These are phyloP conservation scores for Cydia pomonella DNA, from an alignment of 1,140 invertebrate species.

Conservation along the genomic window DNA sequence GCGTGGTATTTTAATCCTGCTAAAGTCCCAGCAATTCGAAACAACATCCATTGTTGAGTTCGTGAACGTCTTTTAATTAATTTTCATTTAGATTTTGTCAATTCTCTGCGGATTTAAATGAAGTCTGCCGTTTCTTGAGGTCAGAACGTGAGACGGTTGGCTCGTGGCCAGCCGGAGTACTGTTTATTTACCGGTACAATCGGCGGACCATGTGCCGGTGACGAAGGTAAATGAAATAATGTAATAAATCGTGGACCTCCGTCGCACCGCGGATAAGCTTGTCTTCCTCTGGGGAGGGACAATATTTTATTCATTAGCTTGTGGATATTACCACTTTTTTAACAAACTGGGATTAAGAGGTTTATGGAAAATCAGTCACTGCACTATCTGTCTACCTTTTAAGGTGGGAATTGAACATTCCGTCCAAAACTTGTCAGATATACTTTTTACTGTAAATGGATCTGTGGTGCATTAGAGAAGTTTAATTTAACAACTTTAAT, in stretches of 20 bases:
- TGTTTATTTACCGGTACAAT: conserved; percentile 40
- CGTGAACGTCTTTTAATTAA: conserved; percentile 60
- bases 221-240: conserved; percentile 30
- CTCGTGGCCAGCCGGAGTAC: conserved; percentile 43
- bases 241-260: conserved; percentile 21
- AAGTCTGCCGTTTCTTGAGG: conserved; percentile 57
- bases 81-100: conserved; percentile 62
- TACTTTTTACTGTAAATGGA: too few relatives aligned
- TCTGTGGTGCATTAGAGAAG: too few relatives aligned
- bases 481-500: too few relatives aligned
- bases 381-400: too few relatives aligned
- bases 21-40: conserved; percentile 45
- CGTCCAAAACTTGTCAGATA: too few relatives aligned
- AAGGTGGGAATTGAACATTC: too few relatives aligned
- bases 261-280: not conserved
- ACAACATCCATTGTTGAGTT: conserved; percentile 54
- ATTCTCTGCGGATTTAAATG: conserved; percentile 57
- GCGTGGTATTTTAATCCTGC: conserved; percentile 52
- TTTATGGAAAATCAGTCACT: conserved; percentile 10
- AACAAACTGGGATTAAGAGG: conserved; percentile 3
- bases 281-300: not conserved
- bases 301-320: not conserved
- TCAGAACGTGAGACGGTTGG: conserved; percentile 47
- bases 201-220: not conserved
- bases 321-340: not conserved